phyloP scores from a whole-genome alignment of 2,888 invertebrate species.

The Ormyrus labotus region DNA sequence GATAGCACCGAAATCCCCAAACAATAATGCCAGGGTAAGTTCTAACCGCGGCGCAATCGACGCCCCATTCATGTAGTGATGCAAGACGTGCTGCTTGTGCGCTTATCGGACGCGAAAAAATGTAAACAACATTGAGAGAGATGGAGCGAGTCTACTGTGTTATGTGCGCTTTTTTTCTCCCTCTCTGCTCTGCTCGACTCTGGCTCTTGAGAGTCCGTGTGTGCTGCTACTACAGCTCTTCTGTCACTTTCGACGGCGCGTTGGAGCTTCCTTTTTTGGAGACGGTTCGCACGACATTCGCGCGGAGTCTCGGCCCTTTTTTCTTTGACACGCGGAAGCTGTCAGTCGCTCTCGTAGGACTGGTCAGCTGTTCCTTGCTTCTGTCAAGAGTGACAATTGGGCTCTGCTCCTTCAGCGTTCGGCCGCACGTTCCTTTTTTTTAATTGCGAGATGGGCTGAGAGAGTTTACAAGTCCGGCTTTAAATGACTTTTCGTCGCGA shows the following conservation, averaged over 20 bases:
- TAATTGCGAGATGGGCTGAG: neutral
- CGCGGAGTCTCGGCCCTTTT: neutral
- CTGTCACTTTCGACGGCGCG: slow-evolving; percentile 34
- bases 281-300: slow-evolving; percentile 28
- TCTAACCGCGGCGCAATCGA: neutral
- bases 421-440: neutral
- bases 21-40: slow-evolving; percentile 62
- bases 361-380: slow-evolving; percentile 16
- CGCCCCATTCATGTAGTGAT: neutral
- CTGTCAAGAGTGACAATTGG: slow-evolving; percentile 4
- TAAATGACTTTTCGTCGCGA: neutral
- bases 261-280: slow-evolving; percentile 48
- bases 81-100: slow-evolving; percentile 2
- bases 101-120: slow-evolving; percentile 43
- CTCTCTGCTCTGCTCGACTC: slow-evolving; percentile 1
- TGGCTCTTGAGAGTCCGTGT: too few relatives aligned
- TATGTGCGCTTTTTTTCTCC: neutral
- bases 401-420: neutral
- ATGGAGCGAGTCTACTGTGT: neutral
- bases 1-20: neutral
- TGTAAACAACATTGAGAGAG: slow-evolving; percentile 50
- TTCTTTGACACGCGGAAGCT: neutral
- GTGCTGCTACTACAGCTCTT: slow-evolving; percentile 5
- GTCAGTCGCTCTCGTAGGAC: neutral
- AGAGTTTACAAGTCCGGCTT: slow-evolving; percentile 7